Percentiles rank a stretch among this genome's conserved stretches.
Conservation (phyloP, 2,797 vertebrate genomes). For the Arctocebus calabarensis region DNA sequence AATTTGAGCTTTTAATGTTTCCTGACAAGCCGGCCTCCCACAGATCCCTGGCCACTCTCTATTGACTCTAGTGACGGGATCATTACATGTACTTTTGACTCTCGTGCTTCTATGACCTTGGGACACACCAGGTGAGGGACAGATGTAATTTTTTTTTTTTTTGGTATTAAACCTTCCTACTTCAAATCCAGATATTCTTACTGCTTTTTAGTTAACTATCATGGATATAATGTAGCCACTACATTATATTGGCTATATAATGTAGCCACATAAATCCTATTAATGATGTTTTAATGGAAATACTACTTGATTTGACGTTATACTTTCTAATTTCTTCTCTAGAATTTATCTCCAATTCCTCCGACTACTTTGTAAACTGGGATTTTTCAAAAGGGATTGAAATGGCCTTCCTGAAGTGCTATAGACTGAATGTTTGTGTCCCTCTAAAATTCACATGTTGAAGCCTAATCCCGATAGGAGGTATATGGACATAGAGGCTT, state of each 20-base stretch:
- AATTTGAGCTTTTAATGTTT: background rate
- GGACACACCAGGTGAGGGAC: background rate
- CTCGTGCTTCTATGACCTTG: background rate
- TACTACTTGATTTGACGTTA: background rate
- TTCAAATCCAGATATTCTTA: background rate
- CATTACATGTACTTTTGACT: background rate
- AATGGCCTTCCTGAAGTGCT: background rate
- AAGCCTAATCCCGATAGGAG: background rate
- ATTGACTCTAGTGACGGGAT: background rate
- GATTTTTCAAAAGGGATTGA: background rate
- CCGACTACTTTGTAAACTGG: background rate
- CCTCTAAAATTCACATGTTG: background rate
- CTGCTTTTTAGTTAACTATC: background rate
- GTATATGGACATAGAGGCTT: background rate
- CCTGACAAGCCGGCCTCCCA: background rate
- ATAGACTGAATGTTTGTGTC: background rate
- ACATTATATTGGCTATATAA: too few relatives aligned
- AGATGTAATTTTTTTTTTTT: background rate
- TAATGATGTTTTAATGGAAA: background rate
- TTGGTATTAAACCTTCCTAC: background rate
- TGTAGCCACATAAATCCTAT: background rate
- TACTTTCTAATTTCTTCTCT: background rate
- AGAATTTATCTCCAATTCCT: background rate
- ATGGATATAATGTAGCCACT: background rate
- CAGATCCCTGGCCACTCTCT: background rate